Conservation (phyloP, 2,797 vertebrate genomes). For the Enteromius paludinosus region DNA sequence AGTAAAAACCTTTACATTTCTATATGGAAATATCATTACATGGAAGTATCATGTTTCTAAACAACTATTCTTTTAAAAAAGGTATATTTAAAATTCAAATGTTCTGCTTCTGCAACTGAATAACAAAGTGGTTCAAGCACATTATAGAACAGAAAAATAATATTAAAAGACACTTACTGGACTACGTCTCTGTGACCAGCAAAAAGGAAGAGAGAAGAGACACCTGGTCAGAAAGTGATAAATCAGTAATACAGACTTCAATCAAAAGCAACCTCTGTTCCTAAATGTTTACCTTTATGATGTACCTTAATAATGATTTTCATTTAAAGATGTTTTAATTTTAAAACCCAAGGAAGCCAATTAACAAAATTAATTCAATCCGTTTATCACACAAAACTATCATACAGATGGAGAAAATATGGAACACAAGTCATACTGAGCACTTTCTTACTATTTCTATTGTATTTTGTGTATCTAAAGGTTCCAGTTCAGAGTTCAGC, state of each 20-base stretch:
- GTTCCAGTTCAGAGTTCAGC: not conserved
- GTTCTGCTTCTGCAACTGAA: not conserved
- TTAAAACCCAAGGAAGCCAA: not conserved
- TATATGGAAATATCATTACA: not conserved
- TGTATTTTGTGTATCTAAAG: not conserved
- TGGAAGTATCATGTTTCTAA: not conserved
- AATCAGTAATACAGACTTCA: conserved; percentile 84
- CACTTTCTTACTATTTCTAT: not conserved
- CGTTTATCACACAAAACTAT: not conserved
- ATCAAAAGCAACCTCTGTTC: conserved; percentile 40
- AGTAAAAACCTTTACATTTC: not conserved
- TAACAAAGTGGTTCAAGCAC: not conserved
- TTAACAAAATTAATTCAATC: not conserved
- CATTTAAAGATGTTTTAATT: not conserved
- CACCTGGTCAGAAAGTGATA: conserved; percentile 96
- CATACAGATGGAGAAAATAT: not conserved
- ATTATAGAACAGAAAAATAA: conserved; percentile 1
- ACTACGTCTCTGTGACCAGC: conserved; percentile 98
- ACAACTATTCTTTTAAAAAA: not conserved
- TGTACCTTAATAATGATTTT: conserved; percentile 1
- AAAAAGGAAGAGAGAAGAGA: conserved; percentile 99
- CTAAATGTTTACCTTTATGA: conserved; percentile 1
- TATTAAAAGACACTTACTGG: conserved; percentile 86
- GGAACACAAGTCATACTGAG: not conserved
- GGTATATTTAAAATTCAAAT: not conserved